Base-by-base conservation (phyloP, 2,113 vertebrate genomes). In the Asarcornis scutulata region DNA sequence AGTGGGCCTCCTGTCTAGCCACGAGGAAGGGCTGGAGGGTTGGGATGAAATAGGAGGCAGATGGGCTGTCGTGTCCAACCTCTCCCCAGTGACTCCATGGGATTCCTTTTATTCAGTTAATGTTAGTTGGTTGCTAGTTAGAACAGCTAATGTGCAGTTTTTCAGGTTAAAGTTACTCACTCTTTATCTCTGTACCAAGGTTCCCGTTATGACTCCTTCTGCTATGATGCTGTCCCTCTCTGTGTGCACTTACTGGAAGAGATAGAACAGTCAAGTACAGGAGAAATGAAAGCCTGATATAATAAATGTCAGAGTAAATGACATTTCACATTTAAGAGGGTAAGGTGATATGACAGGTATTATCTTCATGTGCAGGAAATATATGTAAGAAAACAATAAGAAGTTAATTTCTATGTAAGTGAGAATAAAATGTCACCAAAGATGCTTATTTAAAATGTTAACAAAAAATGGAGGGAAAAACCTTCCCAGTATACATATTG, bases 1-100 rank as follows among this genome's bases (percentile, higher is more conserved):
- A 58, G 13, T n/a, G 36, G 15, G 4, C 44, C 23, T 16, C 1
- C 1, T 2, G 6, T 53, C 6, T 31, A 17, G 9, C 1, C 1
- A 7, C 11, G 26, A 72, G 32, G 11, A 38, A 53, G 23, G 32
- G 16, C 15, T 34, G 10, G 44, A 32, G 59, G 17, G 20, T 48
- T 11, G 32, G 44, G 34, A 13, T 42, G 36, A 44, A 82, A 29
- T 2, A 38, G 44, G 36, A 34, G 4, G n/a, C 27, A 53, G 17
- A 17, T 40, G 11, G 32, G 7, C 23, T 64, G 16, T 38, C 71
- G 6, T 29, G 52, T 58, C 36, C 32, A 62, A 18, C 21, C 14
- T 56, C 25, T 86, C 21, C 62, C 31, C 2, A 1, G 34, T 27
- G 31, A 27, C 13, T 63, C 7, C 56, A 69, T 29, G 56, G 11